Conservation (phyloP, 2,797 vertebrate genomes). For the Eidolon dupreanum region DNA sequence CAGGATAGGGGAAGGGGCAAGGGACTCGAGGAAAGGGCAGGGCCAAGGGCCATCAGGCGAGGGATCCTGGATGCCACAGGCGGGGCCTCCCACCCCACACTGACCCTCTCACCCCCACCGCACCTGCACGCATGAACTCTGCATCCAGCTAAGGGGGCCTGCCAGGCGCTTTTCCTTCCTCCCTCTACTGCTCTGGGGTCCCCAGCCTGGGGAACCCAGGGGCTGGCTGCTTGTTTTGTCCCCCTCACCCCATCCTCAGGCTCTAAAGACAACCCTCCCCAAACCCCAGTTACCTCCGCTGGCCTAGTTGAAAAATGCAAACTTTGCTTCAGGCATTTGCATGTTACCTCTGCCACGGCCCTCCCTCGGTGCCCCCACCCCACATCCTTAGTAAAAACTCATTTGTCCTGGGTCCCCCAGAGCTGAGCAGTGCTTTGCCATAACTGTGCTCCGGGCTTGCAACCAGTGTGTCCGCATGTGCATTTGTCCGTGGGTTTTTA, state of each 20-base stretch:
- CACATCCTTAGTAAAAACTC: neutral
- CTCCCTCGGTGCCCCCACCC: neutral
- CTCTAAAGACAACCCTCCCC: neutral
- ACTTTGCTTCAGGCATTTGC: constrained; percentile 46
- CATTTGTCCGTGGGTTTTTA: neutral
- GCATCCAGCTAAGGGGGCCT: neutral
- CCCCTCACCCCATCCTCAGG: neutral
- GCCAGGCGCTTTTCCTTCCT: neutral
- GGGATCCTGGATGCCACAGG: neutral
- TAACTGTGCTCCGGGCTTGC: constrained; percentile 42
- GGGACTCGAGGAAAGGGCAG: constrained; percentile 22
- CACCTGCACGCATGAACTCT: neutral
- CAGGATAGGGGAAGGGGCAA: neutral
- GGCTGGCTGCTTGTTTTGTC: neutral
- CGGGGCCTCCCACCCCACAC: neutral
- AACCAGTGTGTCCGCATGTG: neutral
- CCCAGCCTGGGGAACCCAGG: neutral
- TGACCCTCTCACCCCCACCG: neutral
- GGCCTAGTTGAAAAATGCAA: constrained; percentile 36
- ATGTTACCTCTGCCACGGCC: neutral
- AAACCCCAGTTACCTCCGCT: neutral
- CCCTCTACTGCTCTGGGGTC: neutral
- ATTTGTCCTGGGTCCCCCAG: neutral
- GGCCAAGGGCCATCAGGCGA: neutral
- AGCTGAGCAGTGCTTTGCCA: constrained; percentile 31